Percentiles rank a stretch among this genome's conserved stretches.
phyloP scores from a whole-genome alignment of 1,140 invertebrate genomes.

The Liolophura sinensis region DNA sequence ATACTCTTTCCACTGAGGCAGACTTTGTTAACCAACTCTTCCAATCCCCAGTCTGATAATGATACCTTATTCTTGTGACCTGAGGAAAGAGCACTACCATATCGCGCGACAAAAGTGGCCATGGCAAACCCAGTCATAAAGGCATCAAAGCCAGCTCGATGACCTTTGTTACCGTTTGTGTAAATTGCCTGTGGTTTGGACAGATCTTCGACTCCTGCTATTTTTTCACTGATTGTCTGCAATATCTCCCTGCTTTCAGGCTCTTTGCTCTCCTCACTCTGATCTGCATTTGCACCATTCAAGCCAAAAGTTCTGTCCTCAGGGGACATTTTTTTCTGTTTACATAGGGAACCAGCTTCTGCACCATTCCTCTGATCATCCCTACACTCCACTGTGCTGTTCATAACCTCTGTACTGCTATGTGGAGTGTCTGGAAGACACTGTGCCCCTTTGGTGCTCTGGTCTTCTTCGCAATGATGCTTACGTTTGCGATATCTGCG shows the following conservation, averaged over 20 bases:
- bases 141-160: constrained; percentile 61
- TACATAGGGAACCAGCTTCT: neutral
- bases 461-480: constrained; percentile 5
- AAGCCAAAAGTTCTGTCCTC: too few relatives aligned
- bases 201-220: too few relatives aligned
- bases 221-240: too few relatives aligned
- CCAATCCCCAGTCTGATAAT: constrained; percentile 26
- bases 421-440: neutral
- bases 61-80: constrained; percentile 10
- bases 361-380: neutral
- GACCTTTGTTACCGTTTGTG: constrained; percentile 21
- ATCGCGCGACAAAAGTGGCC: constrained; percentile 39
- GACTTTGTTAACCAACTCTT: constrained; percentile 46
- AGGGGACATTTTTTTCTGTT: neutral
- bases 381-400: too few relatives aligned
- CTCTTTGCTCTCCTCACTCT: too few relatives aligned
- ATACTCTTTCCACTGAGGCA: constrained; percentile 57
- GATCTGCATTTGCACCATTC: too few relatives aligned
- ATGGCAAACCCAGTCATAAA: constrained; percentile 62
- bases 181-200: neutral
- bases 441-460: neutral
- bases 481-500: constrained; percentile 18
- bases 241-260: too few relatives aligned
- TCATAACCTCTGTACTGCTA: too few relatives aligned
- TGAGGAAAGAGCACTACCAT: constrained; percentile 19